Conservation (phyloP, 2,888 invertebrate genomes). For the Cheilosia vernalis region DNA sequence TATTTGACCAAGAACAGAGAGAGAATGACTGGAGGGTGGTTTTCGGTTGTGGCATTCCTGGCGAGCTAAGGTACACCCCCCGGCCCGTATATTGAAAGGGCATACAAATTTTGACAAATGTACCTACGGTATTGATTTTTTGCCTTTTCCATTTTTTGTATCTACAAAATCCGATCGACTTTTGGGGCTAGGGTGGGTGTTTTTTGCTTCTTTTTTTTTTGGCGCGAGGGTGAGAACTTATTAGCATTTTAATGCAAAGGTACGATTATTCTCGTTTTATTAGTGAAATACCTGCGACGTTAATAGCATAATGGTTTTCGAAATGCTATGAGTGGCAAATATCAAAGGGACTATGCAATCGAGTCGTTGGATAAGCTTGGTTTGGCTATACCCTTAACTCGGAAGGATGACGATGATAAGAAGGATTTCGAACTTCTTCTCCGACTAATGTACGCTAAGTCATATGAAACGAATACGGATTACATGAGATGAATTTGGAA, state of each 20-base stretch:
- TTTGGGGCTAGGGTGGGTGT: not conserved
- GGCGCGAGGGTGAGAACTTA: conserved; percentile 26
- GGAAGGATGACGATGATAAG: not conserved
- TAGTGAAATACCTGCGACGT: conserved; percentile 41
- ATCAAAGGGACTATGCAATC: conserved; percentile 38
- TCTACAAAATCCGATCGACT: conserved; percentile 31
- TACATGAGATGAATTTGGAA: conserved; percentile 57
- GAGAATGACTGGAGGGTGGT: not conserved
- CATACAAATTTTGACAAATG: conserved; percentile 55
- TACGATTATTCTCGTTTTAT: conserved; percentile 17
- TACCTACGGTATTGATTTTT: conserved; percentile 40
- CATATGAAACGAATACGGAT: conserved; percentile 38
- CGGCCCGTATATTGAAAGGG: conserved; percentile 10
- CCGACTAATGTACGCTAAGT: conserved; percentile 10
- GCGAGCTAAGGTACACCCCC: not conserved
- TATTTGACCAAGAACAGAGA: conserved; percentile 57
- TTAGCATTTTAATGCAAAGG: conserved; percentile 71
- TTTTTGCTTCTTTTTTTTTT: not conserved
- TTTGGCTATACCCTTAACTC: conserved; percentile 24
- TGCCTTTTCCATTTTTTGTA: not conserved
- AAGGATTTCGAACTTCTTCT: conserved; percentile 11
- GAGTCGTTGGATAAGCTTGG: conserved; percentile 29
- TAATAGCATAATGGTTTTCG: conserved; percentile 46
- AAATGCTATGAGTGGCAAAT: conserved; percentile 2
- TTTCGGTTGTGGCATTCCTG: not conserved